phyloP scores from a whole-genome alignment of 1,140 invertebrate genomes.

The Sesamia nonagrioides region DNA sequence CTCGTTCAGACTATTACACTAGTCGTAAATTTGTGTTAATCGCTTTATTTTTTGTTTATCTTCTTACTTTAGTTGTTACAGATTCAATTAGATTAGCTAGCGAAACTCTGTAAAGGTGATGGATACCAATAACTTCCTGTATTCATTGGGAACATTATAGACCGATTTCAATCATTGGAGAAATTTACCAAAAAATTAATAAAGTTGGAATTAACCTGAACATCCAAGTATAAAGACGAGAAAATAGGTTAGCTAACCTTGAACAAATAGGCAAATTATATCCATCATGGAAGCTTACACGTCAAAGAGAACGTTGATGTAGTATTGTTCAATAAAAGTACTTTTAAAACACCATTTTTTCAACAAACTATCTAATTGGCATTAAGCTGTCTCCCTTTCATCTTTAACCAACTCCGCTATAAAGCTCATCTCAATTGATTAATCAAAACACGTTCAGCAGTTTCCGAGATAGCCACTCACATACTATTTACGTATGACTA shows the following conservation, averaged over 20 bases:
- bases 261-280: too few species aligned
- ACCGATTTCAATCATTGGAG: too few species aligned
- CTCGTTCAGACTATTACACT: slow-evolving; percentile 39
- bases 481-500: slow-evolving; percentile 40
- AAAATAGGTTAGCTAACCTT: too few species aligned
- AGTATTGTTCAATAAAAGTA: background rate
- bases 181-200: too few species aligned
- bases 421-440: slow-evolving; percentile 17
- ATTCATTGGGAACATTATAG: too few species aligned
- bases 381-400: background rate
- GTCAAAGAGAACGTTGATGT: too few species aligned
- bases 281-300: too few species aligned
- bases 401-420: background rate
- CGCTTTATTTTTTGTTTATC: slow-evolving; percentile 44
- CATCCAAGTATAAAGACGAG: too few species aligned
- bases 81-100: too few species aligned
- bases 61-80: background rate
- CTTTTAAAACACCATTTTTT: background rate
- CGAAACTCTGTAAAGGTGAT: too few species aligned
- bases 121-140: too few species aligned
- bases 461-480: slow-evolving; percentile 34
- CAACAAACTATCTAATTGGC: background rate
- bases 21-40: slow-evolving; percentile 43
- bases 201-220: too few species aligned
- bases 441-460: slow-evolving; percentile 14